Base-by-base conservation (phyloP, 2,888 invertebrate species). In the Ennomos quercinarius region DNA sequence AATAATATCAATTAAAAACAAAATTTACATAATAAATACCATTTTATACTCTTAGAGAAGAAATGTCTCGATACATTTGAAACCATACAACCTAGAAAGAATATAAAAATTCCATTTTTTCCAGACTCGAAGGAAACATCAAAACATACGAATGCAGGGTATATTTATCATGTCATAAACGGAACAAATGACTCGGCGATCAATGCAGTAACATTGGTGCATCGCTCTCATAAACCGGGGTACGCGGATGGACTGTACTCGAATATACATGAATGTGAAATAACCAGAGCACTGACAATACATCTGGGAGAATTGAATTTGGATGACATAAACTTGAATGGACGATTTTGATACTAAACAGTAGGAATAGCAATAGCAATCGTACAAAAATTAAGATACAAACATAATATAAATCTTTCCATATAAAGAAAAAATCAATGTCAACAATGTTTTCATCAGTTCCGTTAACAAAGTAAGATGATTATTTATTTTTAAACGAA, bases 211-310 rank as follows among this genome's bases (percentile, higher is more conserved):
- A 38, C 59, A 59, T 45, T 54, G 63, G 71, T 67, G 71, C 71
- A 69, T 65, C 65, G 71, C 64, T 59, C 71, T 64, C 71, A 61
- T 69, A 69, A 71, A 71, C 62, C 58, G 50, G 42, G 0, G 47
- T n/a, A 61, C 61, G 56, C 64, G 58, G 63, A 62, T 49, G 48
- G 54, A 62, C 57, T 57, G 56, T 50, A 58, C 51, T 49, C 54
- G 61, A 50, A 34, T 57, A 37, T 50, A 59, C 54, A 46, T 34
- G 36, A 64, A 62, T 67, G 52, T 61, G 50, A 60, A 63, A 57
- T 61, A 54, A 50, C 60, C 48, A 44, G 59, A 65, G 46, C 60
- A 60, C 53, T 58, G 44, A 61, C 61, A 61, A 60, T 57, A 55
- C 54, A 52, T 42, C 45, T 42, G 51, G 42, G 47, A 57, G 61